Evolutionary conservation across 2,113 vertebrate species (phyloP).

Genomic region (Catharus bicknelli): DNA sequence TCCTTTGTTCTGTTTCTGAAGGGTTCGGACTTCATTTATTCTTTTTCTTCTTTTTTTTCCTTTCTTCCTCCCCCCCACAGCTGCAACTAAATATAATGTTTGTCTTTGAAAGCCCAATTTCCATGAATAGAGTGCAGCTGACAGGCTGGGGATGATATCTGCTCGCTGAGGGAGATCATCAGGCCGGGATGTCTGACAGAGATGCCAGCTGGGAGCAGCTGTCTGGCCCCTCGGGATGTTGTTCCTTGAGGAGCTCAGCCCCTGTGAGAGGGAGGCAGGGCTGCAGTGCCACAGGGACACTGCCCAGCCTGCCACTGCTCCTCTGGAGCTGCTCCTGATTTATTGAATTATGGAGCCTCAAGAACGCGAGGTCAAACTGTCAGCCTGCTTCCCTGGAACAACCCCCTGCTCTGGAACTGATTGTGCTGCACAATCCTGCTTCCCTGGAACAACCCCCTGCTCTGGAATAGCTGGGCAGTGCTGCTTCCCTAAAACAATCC

Average conservation of each 20-base stretch:
- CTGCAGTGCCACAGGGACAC: background rate
- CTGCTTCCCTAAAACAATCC: no score
- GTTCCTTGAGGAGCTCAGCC: slow-evolving; percentile 3
- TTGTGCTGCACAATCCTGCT: background rate
- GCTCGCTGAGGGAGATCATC: slow-evolving; percentile 41
- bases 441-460: background rate
- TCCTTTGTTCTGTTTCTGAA: background rate
- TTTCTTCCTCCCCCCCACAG: background rate
- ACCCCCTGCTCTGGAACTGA: background rate
- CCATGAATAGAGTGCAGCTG: slow-evolving; percentile 60
- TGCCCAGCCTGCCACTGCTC: background rate
- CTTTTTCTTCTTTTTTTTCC: background rate
- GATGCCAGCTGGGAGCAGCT: background rate
- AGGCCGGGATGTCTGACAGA: background rate
- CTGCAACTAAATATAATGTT: slow-evolving; percentile 43
- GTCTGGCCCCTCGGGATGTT: background rate
- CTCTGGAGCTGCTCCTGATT: background rate
- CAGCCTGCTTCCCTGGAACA: background rate
- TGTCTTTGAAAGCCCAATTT: slow-evolving; percentile 28
- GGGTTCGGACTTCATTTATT: background rate
- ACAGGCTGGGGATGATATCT: slow-evolving; percentile 43
- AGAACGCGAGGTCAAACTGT: background rate
- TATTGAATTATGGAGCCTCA: background rate
- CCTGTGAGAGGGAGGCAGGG: background rate
- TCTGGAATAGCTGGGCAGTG: no score